These are phyloP conservation scores for Ictidomys tridecemlineatus DNA, from an alignment of 2,113 vertebrate species.

Conservation along the genomic window DNA sequence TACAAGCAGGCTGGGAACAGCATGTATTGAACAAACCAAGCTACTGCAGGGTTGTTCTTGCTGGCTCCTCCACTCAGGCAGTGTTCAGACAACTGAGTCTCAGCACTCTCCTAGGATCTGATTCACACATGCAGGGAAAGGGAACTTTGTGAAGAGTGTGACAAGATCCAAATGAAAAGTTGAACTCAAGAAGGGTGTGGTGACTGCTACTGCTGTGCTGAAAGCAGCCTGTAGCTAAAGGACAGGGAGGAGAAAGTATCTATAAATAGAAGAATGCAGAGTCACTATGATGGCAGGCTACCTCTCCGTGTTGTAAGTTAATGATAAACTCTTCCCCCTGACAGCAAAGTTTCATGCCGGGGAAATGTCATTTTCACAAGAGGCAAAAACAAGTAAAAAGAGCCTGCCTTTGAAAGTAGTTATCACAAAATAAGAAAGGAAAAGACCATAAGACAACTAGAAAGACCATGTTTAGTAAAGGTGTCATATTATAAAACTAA, in stretches of 20 bases:
- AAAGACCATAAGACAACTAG: no score
- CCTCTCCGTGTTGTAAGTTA: neutral
- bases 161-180: neutral
- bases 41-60: neutral
- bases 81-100: neutral
- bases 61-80: neutral
- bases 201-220: neutral
- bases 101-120: neutral
- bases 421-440: neutral
- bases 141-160: fast-evolving
- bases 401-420: neutral
- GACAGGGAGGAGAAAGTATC: neutral
- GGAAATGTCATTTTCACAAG: neutral
- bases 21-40: neutral
- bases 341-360: neutral
- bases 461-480: neutral
- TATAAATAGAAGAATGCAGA: neutral
- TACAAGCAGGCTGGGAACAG: neutral
- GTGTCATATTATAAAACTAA: neutral
- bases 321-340: neutral
- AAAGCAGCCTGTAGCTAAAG: neutral
- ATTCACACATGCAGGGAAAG: fast-evolving
- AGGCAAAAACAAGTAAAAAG: neutral
- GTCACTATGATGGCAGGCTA: neutral
- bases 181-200: neutral